These are phyloP conservation scores for Epiblema foenella DNA, from an alignment of 2,888 invertebrate species.

Conservation along the genomic window DNA sequence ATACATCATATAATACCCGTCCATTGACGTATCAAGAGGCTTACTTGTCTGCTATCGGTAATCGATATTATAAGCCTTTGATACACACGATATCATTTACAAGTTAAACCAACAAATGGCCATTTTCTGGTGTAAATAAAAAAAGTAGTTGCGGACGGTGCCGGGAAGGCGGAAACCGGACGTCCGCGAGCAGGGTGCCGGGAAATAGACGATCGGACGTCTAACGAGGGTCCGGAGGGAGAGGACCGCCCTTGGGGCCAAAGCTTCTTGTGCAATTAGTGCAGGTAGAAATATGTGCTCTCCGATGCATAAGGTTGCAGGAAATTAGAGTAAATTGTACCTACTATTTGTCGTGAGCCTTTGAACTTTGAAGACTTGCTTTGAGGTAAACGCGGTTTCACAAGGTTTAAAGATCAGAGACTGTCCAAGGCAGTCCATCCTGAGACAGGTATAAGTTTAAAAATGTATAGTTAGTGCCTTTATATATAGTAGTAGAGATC, in stretches of 20 bases:
- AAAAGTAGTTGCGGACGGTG: conserved; percentile 61
- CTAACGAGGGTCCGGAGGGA: conserved; percentile 65
- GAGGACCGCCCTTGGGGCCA: conserved; percentile 40
- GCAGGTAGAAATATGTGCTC: conserved; percentile 40
- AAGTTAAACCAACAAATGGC: conserved; percentile 37
- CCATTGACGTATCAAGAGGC: conserved; percentile 29
- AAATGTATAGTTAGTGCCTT: neutral
- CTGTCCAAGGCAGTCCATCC: too few relatives aligned
- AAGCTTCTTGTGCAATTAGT: conserved; percentile 43
- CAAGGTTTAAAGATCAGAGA: too few relatives aligned
- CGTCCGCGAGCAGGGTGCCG: conserved; percentile 58
- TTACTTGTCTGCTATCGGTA: conserved; percentile 31
- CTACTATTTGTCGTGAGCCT: conserved; percentile 11
- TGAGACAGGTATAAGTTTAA: neutral
- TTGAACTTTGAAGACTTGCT: too few relatives aligned
- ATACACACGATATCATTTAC: conserved; percentile 39
- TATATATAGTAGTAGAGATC: neutral
- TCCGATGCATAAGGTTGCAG: conserved; percentile 36
- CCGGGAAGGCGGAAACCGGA: conserved; percentile 62
- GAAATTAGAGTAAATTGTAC: conserved; percentile 28
- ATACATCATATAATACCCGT: conserved; percentile 29
- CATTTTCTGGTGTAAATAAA: conserved; percentile 51
- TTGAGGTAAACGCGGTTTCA: too few relatives aligned
- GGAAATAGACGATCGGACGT: conserved; percentile 67
- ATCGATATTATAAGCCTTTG: conserved; percentile 34